Conservation (phyloP, 2,797 vertebrate species). For the Xenentodon cancila region DNA sequence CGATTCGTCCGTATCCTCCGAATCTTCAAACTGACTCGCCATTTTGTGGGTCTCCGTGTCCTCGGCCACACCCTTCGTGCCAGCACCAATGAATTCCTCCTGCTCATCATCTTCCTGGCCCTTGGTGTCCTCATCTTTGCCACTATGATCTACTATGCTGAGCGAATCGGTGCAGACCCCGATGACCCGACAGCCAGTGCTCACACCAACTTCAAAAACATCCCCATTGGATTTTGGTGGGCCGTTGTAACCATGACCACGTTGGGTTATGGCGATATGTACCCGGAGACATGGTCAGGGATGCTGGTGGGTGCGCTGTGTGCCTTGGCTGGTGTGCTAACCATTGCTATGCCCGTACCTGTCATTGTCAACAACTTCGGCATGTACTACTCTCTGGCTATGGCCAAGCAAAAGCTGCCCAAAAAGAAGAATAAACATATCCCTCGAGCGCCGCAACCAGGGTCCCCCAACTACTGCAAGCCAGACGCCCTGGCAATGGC, state of each 20-base stretch:
- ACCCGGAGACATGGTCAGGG: constrained; percentile 98
- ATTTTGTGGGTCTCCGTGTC: constrained; percentile 96
- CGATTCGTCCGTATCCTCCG: constrained; percentile 97
- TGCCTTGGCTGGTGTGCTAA: constrained; percentile 96
- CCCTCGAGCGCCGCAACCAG: constrained; percentile 95
- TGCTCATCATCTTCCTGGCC: constrained; percentile 99
- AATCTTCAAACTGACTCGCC: constrained; percentile 99
- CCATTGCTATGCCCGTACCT: constrained; percentile 99
- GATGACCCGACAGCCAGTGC: constrained; percentile 93
- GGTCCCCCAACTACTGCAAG: constrained; percentile 99
- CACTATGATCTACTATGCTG: constrained; percentile 99
- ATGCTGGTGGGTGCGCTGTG: constrained; percentile 99
- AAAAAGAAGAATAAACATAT: constrained; percentile 99
- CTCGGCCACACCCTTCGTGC: constrained; percentile 97
- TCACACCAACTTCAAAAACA: constrained; percentile 99
- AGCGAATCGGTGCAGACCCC: constrained; percentile 95
- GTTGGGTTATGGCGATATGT: constrained; percentile 99
- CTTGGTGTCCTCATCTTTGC: constrained; percentile 98
- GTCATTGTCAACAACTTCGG: constrained; percentile 99
- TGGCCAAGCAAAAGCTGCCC: constrained; percentile 99
- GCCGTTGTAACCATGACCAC: constrained; percentile 99
- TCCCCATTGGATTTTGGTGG: constrained; percentile 99
- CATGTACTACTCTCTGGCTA: constrained; percentile 99
- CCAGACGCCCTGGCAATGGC: constrained; percentile 97
- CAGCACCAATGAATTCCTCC: constrained; percentile 99